Evolutionary conservation across 2,888 invertebrate species (phyloP).

Genomic region (Schizaphis graminum): DNA sequence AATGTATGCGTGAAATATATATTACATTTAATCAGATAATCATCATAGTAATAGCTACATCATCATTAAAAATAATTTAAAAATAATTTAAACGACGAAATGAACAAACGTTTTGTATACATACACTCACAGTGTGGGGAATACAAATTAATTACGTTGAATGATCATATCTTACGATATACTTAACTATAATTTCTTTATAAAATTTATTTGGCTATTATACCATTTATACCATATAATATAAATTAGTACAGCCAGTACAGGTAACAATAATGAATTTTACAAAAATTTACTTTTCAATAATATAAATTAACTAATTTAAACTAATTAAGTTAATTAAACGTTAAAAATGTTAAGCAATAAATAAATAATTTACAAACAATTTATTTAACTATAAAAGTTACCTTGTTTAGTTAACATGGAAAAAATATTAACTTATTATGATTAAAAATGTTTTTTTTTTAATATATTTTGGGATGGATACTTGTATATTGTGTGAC

Average conservation of each 20-base stretch:
- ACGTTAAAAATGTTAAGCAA: neutral
- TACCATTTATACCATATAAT: neutral
- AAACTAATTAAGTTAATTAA: neutral
- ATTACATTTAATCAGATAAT: neutral
- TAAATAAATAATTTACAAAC: slow-evolving; percentile 11
- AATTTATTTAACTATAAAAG: neutral
- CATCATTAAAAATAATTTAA: neutral
- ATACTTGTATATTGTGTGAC: too few species aligned
- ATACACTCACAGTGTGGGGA: neutral
- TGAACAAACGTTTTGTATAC: neutral
- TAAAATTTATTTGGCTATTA: neutral
- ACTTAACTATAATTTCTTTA: neutral
- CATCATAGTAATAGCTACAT: neutral
- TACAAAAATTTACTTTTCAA: neutral
- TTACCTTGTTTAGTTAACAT: neutral
- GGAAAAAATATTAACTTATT: neutral
- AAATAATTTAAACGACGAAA: neutral
- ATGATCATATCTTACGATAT: neutral
- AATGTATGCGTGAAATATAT: neutral
- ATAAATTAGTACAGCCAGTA: neutral
- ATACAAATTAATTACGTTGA: neutral
- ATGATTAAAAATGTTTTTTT: neutral
- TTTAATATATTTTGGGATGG: too few species aligned
- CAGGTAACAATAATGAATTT: neutral
- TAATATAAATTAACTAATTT: neutral